These are phyloP conservation scores for Yponomeuta sedellus DNA, from an alignment of 2,888 invertebrate species.

Conservation along the genomic window DNA sequence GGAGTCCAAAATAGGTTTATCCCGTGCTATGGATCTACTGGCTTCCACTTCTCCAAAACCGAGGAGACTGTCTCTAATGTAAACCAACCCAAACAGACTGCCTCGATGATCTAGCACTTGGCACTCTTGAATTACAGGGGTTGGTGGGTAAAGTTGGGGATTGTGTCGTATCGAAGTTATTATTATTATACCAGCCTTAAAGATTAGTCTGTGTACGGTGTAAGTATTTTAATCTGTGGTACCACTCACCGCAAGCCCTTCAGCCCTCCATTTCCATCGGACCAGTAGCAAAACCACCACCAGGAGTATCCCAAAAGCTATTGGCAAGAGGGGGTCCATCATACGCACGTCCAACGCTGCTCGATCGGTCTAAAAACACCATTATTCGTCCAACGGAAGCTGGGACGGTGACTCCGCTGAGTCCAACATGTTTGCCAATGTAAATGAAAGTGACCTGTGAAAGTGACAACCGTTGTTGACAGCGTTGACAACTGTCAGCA, in stretches of 20 bases:
- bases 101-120: no score
- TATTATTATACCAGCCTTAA: background rate
- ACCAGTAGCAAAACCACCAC: background rate
- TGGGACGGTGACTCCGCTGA: background rate
- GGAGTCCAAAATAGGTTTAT: no score
- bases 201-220: no score
- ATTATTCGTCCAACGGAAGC: background rate
- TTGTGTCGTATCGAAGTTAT: background rate
- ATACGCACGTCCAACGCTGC: background rate
- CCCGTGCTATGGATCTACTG: no score
- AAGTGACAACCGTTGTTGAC: background rate
- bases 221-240: background rate
- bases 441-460: no score
- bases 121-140: no score
- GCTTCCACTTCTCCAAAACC: no score
- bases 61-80: no score
- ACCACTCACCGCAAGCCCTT: background rate
- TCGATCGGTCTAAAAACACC: background rate
- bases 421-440: background rate
- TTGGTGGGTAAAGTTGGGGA: no score
- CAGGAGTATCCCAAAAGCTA: background rate
- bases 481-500: background rate
- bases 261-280: constrained; percentile 2
- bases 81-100: no score
- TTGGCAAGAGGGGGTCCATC: background rate